Percentiles rank a stretch among this genome's conserved stretches.
These are phyloP conservation scores for Gadopsis bispinosus DNA, from an alignment of 2,797 vertebrate genomes.

Conservation along the genomic window DNA sequence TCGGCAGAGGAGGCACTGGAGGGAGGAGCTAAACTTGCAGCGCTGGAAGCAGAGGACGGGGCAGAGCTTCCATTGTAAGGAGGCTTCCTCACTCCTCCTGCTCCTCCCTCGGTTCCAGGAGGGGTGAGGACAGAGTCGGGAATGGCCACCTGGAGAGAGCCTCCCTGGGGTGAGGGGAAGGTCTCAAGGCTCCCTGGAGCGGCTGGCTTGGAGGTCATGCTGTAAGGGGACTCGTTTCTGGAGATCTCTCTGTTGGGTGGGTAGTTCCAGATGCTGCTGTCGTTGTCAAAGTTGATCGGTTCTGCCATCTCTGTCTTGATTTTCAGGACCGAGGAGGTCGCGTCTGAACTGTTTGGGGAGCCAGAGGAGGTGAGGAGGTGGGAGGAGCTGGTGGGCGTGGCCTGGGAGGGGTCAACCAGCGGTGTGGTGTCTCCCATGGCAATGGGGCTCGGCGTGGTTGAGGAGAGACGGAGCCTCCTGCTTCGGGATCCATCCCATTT, in stretches of 20 bases:
- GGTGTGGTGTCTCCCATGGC: conserved; percentile 86
- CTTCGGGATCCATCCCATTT: conserved; percentile 86
- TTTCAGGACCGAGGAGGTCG: conserved; percentile 90
- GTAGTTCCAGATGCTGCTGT: conserved; percentile 99
- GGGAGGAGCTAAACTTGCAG: conserved; percentile 88
- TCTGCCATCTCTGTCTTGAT: conserved; percentile 99
- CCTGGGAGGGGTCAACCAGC: conserved; percentile 89
- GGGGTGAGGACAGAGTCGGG: conserved; percentile 98
- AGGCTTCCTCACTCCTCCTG: conserved; percentile 87
- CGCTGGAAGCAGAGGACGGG: conserved; percentile 85
- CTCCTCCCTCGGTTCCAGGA: conserved; percentile 91
- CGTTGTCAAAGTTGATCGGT: conserved; percentile 99
- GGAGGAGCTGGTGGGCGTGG: conserved; percentile 41
- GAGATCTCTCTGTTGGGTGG: conserved; percentile 98
- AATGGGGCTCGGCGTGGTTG: conserved; percentile 89
- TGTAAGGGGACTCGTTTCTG: conserved; percentile 97
- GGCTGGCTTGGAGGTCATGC: conserved; percentile 90
- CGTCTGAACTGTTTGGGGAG: conserved; percentile 86
- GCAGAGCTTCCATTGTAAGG: conserved; percentile 89
- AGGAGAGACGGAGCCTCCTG: conserved; percentile 86
- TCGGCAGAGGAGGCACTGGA: conserved; percentile 85
- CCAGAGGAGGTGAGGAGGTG: conserved; percentile 86
- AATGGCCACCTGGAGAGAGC: conserved; percentile 92
- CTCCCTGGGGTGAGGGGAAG: conserved; percentile 92
- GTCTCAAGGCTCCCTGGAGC: conserved; percentile 86